Evolutionary conservation across 1,140 invertebrate genomes (phyloP).

Genomic region (Tetramorium simillimum): DNA sequence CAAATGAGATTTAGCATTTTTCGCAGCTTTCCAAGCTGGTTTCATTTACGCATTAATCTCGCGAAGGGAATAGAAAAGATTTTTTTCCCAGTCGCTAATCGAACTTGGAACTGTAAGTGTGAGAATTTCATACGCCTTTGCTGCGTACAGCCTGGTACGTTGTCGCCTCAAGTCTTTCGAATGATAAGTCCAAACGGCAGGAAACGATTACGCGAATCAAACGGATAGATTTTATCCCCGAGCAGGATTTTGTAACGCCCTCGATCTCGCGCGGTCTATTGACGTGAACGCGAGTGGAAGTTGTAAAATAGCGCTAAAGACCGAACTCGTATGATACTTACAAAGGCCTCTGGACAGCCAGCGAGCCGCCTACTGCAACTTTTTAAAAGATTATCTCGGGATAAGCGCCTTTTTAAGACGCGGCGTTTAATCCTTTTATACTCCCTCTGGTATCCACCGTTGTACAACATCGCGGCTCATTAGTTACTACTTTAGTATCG

Average conservation of each 20-base stretch:
- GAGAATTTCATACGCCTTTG: neutral
- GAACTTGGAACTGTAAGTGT: neutral
- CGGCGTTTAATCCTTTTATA: neutral
- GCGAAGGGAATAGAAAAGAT: neutral
- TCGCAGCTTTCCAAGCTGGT: neutral
- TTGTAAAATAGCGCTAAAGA: constrained; percentile 23
- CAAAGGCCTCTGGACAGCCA: neutral
- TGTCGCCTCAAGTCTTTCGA: constrained; percentile 36
- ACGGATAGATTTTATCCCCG: constrained; percentile 47
- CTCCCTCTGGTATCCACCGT: neutral
- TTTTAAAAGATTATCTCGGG: neutral
- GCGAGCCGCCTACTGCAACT: neutral
- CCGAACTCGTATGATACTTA: neutral
- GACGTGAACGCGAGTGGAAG: constrained; percentile 21
- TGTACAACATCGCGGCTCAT: constrained; percentile 20
- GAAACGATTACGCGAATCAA: constrained; percentile 39
- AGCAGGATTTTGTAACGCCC: constrained; percentile 44
- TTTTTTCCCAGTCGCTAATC: neutral
- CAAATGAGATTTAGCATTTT: constrained; percentile 7
- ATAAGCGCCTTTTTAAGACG: neutral
- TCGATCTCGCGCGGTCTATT: constrained; percentile 1
- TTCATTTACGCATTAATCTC: neutral
- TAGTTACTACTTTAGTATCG: constrained; percentile 23
- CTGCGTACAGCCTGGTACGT: neutral
- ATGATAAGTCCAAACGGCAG: constrained; percentile 26